Evolutionary conservation across 2,113 vertebrate species (phyloP).

Genomic region (Stegastes partitus): DNA sequence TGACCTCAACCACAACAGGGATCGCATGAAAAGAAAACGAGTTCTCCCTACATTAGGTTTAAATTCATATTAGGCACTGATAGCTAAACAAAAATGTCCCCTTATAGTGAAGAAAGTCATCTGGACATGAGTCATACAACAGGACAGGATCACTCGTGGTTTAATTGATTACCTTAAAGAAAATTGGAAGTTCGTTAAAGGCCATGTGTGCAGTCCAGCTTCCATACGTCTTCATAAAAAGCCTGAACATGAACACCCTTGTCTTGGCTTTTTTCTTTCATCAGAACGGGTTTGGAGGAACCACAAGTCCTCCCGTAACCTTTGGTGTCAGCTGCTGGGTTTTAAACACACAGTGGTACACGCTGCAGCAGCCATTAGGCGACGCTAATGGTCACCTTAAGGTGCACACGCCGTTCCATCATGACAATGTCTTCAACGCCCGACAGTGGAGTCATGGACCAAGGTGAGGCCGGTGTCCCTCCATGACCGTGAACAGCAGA

Average conservation of each 20-base stretch:
- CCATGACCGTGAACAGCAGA: conserved; percentile 1
- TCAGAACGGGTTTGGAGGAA: neutral
- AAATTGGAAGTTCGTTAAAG: too few species aligned
- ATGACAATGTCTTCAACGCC: conserved; percentile 4
- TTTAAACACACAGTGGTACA: neutral
- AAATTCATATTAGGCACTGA: too few species aligned
- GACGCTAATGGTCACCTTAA: conserved; percentile 26
- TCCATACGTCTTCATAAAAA: neutral
- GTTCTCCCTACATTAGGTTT: too few species aligned
- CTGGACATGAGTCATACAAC: too few species aligned
- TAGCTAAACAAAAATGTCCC: too few species aligned
- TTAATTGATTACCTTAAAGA: too few species aligned
- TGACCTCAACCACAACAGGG: too few species aligned
- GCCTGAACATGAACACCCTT: neutral
- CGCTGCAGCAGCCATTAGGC: conserved; percentile 5
- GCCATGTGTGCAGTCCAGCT: too few species aligned
- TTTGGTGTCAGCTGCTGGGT: conserved; percentile 10
- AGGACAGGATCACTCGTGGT: too few species aligned
- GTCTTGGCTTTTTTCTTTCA: neutral
- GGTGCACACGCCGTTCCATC: conserved; percentile 9
- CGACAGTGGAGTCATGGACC: conserved; percentile 9
- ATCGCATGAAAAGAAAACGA: too few species aligned
- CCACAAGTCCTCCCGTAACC: neutral
- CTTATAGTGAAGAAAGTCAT: too few species aligned
- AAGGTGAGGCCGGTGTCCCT: neutral